Percentiles rank a stretch among this genome's conserved stretches.
Evolutionary conservation across 2,888 invertebrate genomes (phyloP).

Genomic region (Heliconius charithonia): DNA sequence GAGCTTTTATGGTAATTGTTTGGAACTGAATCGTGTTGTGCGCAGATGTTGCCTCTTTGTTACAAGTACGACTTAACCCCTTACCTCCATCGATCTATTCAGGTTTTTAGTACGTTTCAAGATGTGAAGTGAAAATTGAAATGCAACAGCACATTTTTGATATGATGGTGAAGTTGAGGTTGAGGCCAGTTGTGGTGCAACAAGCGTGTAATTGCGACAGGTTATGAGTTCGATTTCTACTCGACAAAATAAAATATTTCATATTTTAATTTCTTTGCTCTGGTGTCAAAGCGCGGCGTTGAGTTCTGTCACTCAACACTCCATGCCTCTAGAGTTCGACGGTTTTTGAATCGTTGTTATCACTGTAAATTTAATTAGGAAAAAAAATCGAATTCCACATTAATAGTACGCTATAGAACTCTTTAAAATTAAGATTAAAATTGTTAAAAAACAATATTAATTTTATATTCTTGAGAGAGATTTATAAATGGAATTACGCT

Average conservation of each 20-base stretch:
- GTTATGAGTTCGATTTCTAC: neutral
- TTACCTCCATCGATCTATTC: constrained; percentile 45
- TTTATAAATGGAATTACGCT: neutral
- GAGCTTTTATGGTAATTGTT: constrained; percentile 64
- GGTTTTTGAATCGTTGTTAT: neutral
- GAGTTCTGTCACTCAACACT: too few relatives aligned
- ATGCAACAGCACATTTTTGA: neutral
- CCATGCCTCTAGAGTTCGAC: too few relatives aligned
- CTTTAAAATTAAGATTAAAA: too few relatives aligned
- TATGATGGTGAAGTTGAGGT: too few relatives aligned
- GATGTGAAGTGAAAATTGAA: constrained; percentile 19
- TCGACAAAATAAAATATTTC: too few relatives aligned
- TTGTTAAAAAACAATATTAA: too few relatives aligned
- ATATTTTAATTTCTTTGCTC: neutral
- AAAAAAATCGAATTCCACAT: too few relatives aligned
- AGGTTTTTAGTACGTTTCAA: constrained; percentile 27
- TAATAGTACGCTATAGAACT: too few relatives aligned
- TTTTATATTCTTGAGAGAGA: neutral
- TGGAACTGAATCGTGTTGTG: constrained; percentile 53
- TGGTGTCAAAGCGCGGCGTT: too few relatives aligned
- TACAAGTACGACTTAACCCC: constrained; percentile 54
- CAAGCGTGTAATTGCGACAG: neutral
- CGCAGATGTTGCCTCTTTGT: constrained; percentile 55
- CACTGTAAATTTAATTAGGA: too few relatives aligned
- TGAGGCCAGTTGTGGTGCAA: neutral